Base-by-base conservation (phyloP, 1,140 invertebrate species). In the Gryon sp. region DNA sequence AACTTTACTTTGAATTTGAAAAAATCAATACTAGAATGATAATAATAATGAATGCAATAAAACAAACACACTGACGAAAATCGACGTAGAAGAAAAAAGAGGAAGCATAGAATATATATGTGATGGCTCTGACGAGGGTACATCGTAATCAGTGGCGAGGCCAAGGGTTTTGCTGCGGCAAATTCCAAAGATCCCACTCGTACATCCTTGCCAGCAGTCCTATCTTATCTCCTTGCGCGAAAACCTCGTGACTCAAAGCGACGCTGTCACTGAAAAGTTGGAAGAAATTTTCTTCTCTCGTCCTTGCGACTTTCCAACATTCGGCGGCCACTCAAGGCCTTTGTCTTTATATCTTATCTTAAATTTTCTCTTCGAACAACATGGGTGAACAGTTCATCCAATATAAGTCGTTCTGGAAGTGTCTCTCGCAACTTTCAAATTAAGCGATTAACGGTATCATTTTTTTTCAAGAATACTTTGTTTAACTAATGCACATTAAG, bases 101-200 rank as follows among this genome's bases (percentile, higher is more conserved):
- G 26, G 20, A 43, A 12, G 38, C 19, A 28, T 18, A 43, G 66
- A 63, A 62, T 48, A 48, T 55, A 62, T 48, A 48, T 55, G 59
- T 72, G 66, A 77, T 55, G 63, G 68, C 7, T 73, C 50, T 78
- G 76, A 73, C 76, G 68, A 78, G 76, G 76, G 68, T 72, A 72
- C 48, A 41, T 77, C 62, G 75, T 77, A 77, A 77, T 77, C 75
- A 78, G 75, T 66, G 52, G 50, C 34, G 60, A 72, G 68, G 19
- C 68, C 62, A 73, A 78, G 63, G 57, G 62, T 72, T 72, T 62
- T 62, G 60, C 55, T 41, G 74, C 60, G 75, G 60, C 75, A 68
- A 72, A 77, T 77, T 77, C 53, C 75, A 72, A 77, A 77, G 62
- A 77, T 70, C 66, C 66, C 46, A 20, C 62, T 63, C 63, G 32